Conservation (phyloP, 2,113 vertebrate genomes). For the Prionailurus viverrinus region DNA sequence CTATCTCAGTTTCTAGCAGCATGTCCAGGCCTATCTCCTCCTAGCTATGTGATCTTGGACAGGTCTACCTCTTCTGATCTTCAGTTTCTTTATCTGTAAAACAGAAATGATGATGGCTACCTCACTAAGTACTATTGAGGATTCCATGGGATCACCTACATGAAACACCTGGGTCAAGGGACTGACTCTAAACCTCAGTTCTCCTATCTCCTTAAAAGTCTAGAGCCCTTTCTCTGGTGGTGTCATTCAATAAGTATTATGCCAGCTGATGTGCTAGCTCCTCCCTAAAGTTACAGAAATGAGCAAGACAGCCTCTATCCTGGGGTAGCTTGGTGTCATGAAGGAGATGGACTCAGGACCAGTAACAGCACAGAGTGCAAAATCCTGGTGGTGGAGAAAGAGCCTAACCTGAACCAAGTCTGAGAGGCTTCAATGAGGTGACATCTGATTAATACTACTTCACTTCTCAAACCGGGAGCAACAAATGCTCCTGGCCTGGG, state of each 20-base stretch:
- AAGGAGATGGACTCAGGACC: neutral
- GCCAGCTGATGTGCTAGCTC: neutral
- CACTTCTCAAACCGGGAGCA: neutral
- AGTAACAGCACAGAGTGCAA: neutral
- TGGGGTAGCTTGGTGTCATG: neutral
- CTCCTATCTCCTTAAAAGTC: neutral
- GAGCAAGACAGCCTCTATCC: neutral
- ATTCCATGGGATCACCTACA: neutral
- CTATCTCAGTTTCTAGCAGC: neutral
- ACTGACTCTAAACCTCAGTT: neutral
- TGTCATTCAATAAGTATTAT: neutral
- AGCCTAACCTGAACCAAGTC: neutral
- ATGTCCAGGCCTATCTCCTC: neutral
- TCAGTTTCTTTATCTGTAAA: conserved; percentile 38
- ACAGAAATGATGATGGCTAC: neutral
- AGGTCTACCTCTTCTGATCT: neutral
- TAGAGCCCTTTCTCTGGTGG: neutral
- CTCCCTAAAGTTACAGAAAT: neutral
- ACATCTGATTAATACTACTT: neutral
- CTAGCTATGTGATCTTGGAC: neutral
- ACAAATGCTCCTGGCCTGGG: neutral
- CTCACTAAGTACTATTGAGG: neutral
- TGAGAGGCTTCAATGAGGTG: neutral
- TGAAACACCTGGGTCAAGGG: neutral
- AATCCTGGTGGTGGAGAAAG: neutral